Conservation (phyloP, 2,797 vertebrate species). For the Brachymystax lenok region DNA sequence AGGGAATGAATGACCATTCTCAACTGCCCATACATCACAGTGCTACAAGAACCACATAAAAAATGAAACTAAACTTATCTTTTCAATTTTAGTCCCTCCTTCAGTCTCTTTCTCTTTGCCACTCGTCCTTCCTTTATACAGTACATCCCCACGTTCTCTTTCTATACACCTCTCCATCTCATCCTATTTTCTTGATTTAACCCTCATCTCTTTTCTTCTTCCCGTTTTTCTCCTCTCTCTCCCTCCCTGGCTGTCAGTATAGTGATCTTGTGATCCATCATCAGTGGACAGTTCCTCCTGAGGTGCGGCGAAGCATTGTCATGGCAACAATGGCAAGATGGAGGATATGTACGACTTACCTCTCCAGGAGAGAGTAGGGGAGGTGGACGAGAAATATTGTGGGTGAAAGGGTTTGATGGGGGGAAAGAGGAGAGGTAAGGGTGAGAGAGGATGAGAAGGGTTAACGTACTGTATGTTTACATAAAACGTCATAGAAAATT, state of each 20-base stretch:
- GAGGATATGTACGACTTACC: constrained; percentile 61
- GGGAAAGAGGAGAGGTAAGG: background rate
- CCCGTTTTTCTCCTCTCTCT: constrained; percentile 30
- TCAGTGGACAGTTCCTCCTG: constrained; percentile 51
- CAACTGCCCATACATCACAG: constrained; percentile 28
- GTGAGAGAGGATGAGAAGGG: background rate
- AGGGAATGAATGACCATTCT: constrained; percentile 28
- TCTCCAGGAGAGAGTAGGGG: constrained; percentile 24
- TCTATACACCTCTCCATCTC: background rate
- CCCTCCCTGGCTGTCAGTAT: constrained; percentile 6
- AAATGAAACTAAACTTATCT: constrained; percentile 16
- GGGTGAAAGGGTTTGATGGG: background rate
- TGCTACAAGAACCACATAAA: constrained; percentile 34
- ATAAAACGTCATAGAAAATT: background rate
- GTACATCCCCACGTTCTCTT: background rate
- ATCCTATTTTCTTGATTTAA: constrained; percentile 23
- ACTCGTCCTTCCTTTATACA: too few relatives aligned
- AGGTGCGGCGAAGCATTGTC: constrained; percentile 65
- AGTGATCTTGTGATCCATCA: constrained; percentile 6
- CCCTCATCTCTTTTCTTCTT: constrained; percentile 5
- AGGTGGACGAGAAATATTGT: background rate
- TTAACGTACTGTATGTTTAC: background rate
- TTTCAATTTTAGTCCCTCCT: too few relatives aligned
- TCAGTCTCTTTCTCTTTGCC: too few relatives aligned
- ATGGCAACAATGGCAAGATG: constrained; percentile 81